A percentile compares a stretch with the other conserved stretches of the same genome.
These are phyloP conservation scores for Pomatorhinus ruficollis DNA, from an alignment of 2,113 vertebrate species.

Conservation along the genomic window DNA sequence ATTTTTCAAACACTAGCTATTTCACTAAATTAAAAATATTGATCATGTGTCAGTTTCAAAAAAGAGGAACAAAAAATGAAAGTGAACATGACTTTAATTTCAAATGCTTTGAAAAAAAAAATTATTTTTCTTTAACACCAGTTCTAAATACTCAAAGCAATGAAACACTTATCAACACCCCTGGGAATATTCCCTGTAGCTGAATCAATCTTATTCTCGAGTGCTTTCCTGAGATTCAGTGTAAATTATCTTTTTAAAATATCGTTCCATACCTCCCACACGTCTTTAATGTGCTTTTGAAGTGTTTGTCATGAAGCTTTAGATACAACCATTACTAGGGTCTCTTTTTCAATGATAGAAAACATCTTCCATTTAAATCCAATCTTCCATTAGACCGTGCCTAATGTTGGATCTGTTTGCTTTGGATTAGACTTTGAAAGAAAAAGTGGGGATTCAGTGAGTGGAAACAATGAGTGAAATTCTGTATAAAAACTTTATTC, in stretches of 20 bases:
- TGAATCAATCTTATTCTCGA: constrained; percentile 19
- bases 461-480: not conserved
- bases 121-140: not conserved
- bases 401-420: not conserved
- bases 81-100: not conserved
- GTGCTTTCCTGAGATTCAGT: not conserved
- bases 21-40: constrained; percentile 22
- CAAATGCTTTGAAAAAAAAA: not conserved
- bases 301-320: constrained; percentile 9
- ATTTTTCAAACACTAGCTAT: not conserved
- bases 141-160: constrained; percentile 1
- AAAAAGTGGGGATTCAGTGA: not conserved
- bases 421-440: not conserved
- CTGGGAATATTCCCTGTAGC: not conserved
- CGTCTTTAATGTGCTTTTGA: not conserved
- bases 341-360: not conserved
- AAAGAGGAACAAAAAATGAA: not conserved
- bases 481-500: not conserved
- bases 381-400: not conserved
- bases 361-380: not conserved
- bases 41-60: not conserved
- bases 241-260: not conserved
- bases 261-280: not conserved
- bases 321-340: not conserved
- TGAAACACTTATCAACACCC: not conserved